Percentiles rank a stretch among this genome's conserved stretches.
phyloP scores from a whole-genome alignment of 30 jellyfish, hydroid and myxozoan species.

The Hydra vulgaris region DNA sequence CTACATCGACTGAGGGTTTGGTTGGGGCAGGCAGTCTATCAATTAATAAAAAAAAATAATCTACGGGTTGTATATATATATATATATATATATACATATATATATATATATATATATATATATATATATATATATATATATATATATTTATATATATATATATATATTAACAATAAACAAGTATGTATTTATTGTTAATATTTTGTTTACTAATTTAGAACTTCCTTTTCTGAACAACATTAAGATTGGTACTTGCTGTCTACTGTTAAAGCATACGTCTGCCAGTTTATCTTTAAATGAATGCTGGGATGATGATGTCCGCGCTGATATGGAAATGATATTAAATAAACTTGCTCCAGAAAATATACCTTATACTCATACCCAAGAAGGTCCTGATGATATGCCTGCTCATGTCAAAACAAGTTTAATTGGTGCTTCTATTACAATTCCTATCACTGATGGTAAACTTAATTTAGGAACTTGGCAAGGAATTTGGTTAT shows the following conservation, averaged over 20 bases:
- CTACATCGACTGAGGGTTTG: too few relatives aligned
- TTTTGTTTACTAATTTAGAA: too few relatives aligned
- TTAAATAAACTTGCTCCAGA: constrained; percentile 76
- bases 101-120: too few relatives aligned
- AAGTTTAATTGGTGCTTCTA: constrained; percentile 77
- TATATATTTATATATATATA: too few relatives aligned
- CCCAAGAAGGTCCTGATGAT: constrained; percentile 91
- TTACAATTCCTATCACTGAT: constrained; percentile 63
- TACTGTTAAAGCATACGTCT: constrained; percentile 77
- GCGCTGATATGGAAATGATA: constrained; percentile 88
- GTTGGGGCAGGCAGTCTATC: too few relatives aligned
- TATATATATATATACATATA: too few relatives aligned
- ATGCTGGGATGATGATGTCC: constrained; percentile 76
- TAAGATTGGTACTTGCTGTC: constrained; percentile 61
- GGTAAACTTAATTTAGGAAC: constrained; percentile 84
- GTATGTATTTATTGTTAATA: too few relatives aligned
- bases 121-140: too few relatives aligned
- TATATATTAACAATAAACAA: too few relatives aligned
- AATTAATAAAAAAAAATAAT: too few relatives aligned
- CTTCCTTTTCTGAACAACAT: constrained; percentile 62
- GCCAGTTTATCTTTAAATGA: constrained; percentile 86
- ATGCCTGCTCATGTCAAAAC: constrained; percentile 97
- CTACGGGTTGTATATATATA: too few relatives aligned
- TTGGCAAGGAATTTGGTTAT: constrained; percentile 97
- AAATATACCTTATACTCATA: constrained; percentile 65